These are phyloP conservation scores for Nowickia ferox DNA, from an alignment of 2,888 invertebrate genomes.

Conservation along the genomic window DNA sequence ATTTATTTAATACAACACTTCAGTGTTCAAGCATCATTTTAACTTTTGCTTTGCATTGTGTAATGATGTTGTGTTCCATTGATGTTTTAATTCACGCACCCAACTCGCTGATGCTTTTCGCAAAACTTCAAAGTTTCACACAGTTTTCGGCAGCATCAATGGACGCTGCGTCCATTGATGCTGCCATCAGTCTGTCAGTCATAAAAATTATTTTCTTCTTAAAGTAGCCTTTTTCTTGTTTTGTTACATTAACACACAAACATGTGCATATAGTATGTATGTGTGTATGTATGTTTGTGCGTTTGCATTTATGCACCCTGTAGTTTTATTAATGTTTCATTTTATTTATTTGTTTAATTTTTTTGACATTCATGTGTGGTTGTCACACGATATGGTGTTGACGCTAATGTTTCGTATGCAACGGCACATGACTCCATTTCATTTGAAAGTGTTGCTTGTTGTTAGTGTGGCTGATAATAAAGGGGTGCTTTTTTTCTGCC, in stretches of 20 bases:
- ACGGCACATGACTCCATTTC: constrained; percentile 50
- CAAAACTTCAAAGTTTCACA: constrained; percentile 41
- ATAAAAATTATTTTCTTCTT: constrained; percentile 15
- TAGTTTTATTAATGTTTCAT: constrained; percentile 27
- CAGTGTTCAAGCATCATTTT: constrained; percentile 49
- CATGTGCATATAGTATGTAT: too few relatives aligned
- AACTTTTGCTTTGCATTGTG: constrained; percentile 50
- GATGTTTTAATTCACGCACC: constrained; percentile 9
- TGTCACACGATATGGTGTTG: constrained; percentile 64
- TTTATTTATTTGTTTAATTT: constrained; percentile 29
- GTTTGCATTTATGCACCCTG: background rate
- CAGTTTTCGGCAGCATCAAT: background rate
- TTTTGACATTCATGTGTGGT: constrained; percentile 66
- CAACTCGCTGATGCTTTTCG: background rate
- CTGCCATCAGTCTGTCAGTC: constrained; percentile 3
- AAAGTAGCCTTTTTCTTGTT: constrained; percentile 57
- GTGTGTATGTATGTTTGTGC: too few relatives aligned
- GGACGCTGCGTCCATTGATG: too few relatives aligned
- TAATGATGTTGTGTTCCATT: constrained; percentile 22
- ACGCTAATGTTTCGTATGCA: constrained; percentile 60
- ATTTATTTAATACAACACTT: constrained; percentile 61
- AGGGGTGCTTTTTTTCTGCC: constrained; percentile 46
- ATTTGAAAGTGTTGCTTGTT: constrained; percentile 21
- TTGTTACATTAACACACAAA: constrained; percentile 16
- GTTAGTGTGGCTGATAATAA: constrained; percentile 22